phyloP scores from a whole-genome alignment of 2,113 vertebrate species.

The Brienomyrus longianalis region DNA sequence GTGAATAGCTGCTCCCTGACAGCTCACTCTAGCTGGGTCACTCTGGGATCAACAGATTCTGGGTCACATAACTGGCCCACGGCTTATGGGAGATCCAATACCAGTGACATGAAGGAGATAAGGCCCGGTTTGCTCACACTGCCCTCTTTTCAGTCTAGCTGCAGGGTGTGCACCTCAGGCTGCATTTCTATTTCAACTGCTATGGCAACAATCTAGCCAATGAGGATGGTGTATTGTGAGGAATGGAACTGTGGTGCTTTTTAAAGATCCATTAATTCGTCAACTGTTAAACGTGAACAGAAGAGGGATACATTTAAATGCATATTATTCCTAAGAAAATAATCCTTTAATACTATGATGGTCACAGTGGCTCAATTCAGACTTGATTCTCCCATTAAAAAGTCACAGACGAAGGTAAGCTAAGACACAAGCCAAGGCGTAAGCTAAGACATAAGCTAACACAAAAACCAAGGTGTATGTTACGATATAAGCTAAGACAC shows the following conservation, averaged over 20 bases:
- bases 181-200: background rate
- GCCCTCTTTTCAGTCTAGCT: background rate
- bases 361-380: background rate
- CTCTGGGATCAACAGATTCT: slow-evolving; percentile 1
- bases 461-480: background rate
- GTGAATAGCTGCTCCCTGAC: background rate
- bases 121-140: background rate
- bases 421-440: background rate
- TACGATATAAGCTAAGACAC: too few relatives aligned
- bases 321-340: background rate
- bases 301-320: background rate
- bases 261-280: background rate
- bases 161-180: background rate
- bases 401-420: background rate
- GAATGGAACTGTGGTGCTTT: background rate
- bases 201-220: background rate
- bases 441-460: background rate
- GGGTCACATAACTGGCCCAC: background rate
- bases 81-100: background rate
- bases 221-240: background rate
- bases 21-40: background rate
- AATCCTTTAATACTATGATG: background rate
- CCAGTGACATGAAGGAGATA: background rate
- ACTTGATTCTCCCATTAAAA: background rate
- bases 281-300: background rate